phyloP scores from a whole-genome alignment of 2,797 vertebrate species.

The Harpagifer antarcticus region DNA sequence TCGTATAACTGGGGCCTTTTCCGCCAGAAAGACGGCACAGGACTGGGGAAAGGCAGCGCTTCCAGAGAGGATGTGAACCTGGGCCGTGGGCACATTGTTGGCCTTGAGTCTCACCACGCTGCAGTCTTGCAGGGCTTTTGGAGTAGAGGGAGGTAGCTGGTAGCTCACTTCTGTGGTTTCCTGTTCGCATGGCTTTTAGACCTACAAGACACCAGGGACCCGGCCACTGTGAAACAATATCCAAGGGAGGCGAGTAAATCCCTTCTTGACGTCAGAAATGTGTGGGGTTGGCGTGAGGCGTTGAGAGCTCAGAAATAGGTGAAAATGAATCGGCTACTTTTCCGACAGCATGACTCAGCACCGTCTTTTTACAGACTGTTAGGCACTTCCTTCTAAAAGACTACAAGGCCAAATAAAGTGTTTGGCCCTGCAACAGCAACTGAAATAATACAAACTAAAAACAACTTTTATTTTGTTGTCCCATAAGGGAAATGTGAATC shows the following conservation, averaged over 20 bases:
- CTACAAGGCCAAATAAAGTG: constrained; percentile 39
- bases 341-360: constrained; percentile 68
- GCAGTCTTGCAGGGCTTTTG: constrained; percentile 64
- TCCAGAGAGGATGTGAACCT: constrained; percentile 85
- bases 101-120: constrained; percentile 83
- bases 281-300: constrained; percentile 67
- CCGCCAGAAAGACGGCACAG: constrained; percentile 71
- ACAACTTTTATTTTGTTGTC: constrained; percentile 15
- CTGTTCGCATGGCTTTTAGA: constrained; percentile 80
- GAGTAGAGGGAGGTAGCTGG: constrained; percentile 57
- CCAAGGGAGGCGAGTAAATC: constrained; percentile 62
- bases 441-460: constrained; percentile 10
- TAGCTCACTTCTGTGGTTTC: constrained; percentile 77
- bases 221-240: constrained; percentile 56
- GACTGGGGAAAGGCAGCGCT: constrained; percentile 75
- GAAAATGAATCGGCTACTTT: constrained; percentile 56
- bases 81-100: constrained; percentile 79
- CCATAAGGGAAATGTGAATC: constrained; percentile 23
- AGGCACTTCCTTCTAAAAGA: constrained; percentile 44
- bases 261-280: constrained; percentile 81
- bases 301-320: constrained; percentile 57
- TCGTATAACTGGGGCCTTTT: constrained; percentile 71
- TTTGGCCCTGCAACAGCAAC: constrained; percentile 4
- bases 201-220: constrained; percentile 76
- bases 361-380: constrained; percentile 54